Conservation (phyloP, 2,888 invertebrate genomes). For the Reticulitermes lucifugus region DNA sequence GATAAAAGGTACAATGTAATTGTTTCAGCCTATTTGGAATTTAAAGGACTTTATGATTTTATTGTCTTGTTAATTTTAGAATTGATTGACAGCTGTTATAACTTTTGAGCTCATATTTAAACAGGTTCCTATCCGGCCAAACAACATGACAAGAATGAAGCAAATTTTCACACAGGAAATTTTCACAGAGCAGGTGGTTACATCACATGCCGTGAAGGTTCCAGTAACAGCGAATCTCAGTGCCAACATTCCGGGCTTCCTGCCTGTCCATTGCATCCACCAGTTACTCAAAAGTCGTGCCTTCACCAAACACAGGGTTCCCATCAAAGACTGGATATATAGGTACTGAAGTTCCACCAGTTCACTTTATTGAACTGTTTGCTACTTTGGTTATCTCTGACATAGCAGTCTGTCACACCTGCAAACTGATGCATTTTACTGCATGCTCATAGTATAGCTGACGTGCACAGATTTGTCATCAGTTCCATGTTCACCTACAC, state of each 20-base stretch:
- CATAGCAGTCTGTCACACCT: too few relatives aligned
- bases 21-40: too few relatives aligned
- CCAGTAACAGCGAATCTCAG: slow-evolving; percentile 92
- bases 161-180: slow-evolving; percentile 96
- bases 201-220: slow-evolving; percentile 95
- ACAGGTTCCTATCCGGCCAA: slow-evolving; percentile 80
- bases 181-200: slow-evolving; percentile 96
- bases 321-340: slow-evolving; percentile 97
- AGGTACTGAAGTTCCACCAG: slow-evolving; percentile 58
- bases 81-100: not conserved
- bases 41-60: too few relatives aligned
- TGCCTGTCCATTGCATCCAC: slow-evolving; percentile 97
- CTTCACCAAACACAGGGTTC: slow-evolving; percentile 95
- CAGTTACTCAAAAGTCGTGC: slow-evolving; percentile 93
- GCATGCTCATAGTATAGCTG: too few relatives aligned
- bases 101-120: not conserved
- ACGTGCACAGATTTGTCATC: too few relatives aligned
- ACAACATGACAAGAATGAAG: slow-evolving; percentile 89
- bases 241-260: slow-evolving; percentile 89
- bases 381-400: too few relatives aligned
- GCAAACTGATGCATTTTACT: too few relatives aligned
- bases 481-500: too few relatives aligned
- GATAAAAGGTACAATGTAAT: too few relatives aligned
- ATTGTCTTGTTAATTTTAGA: not conserved
- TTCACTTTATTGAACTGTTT: too few relatives aligned